A percentile compares a stretch with the other conserved stretches of the same genome.
Evolutionary conservation across 2,888 invertebrate species (phyloP).

Genomic region (Volucella zonaria): DNA sequence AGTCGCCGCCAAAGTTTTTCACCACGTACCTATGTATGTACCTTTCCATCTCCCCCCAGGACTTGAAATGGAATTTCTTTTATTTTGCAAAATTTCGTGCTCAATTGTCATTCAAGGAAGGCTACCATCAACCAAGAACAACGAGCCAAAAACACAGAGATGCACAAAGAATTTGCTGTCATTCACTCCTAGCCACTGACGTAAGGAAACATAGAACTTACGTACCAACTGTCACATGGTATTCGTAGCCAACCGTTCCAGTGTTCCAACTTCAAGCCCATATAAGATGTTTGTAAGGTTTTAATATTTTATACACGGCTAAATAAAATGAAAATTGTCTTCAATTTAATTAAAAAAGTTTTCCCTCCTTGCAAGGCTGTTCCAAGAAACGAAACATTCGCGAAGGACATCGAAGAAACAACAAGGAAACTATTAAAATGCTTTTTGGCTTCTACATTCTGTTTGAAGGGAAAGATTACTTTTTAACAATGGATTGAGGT

Average conservation of each 20-base stretch:
- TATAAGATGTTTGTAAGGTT: conserved; percentile 14
- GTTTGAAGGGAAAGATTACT: conserved; percentile 3
- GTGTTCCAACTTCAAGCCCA: not conserved
- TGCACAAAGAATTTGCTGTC: too few relatives aligned
- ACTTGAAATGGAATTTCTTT: not conserved
- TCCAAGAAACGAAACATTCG: not conserved
- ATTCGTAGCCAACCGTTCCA: not conserved
- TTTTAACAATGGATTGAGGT: conserved; percentile 28
- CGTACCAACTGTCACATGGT: not conserved
- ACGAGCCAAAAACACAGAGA: not conserved
- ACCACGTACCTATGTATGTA: not conserved
- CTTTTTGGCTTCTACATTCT: not conserved
- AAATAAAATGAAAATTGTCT: conserved; percentile 12
- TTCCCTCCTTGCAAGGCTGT: conserved; percentile 1
- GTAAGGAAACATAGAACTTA: not conserved
- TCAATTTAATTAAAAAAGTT: conserved; percentile 37
- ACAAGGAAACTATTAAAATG: not conserved
- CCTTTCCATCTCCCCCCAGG: too few relatives aligned
- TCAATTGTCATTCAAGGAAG: conserved; percentile 49
- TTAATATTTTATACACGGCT: conserved; percentile 1
- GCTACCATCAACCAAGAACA: not conserved
- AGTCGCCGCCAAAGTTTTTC: conserved; percentile 20
- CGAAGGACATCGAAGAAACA: conserved; percentile 5
- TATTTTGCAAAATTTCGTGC: conserved; percentile 39
- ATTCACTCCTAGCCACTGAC: not conserved